Evolutionary conservation across 2,888 invertebrate genomes (phyloP), one percentile per base, ranked within the genome.

Genomic region (Mongoloraphidia duomilia): DNA sequence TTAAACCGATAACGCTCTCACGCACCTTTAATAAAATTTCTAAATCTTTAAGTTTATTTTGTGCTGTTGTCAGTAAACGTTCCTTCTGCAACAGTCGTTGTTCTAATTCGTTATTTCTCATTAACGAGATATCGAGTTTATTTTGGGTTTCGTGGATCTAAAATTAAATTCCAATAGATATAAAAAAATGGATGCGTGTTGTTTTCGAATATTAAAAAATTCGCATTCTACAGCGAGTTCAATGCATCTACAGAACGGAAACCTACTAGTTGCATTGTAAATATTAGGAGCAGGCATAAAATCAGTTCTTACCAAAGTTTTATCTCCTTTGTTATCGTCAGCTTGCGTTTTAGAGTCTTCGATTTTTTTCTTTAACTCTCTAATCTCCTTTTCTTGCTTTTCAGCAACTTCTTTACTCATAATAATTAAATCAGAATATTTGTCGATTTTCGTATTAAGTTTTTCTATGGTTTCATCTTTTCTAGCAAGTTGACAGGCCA

Each of bases 11-110:
- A 54, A 80, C 62, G 56, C 77, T 79, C 54, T 78, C 77, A 9
- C 77, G 70, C 57, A 75, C 74, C 68, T 76, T 76, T 55, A 79
- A 68, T 56, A 77, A 69, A 61, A 75, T 76, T 64, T 75, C 75
- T 70, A 78, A 76, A 58, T 77, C 75, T 56, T 71, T 72, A 61
- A 79, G 71, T 50, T 76, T 72, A 49, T 74, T 74, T 51, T 73
- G 74, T 57, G 78, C 76, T 47, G 75, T 74, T 46, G 77, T 76
- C 9, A 79, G 61, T 51, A 76, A 73, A 48, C 74, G 71, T 36
- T 78, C 75, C 54, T 74, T 77, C 54, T 75, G 72, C 8, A 69
- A 61, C 49, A 80, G 59, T 50, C 61, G 63, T 45, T 61, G 61
- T 49, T 67, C 66, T 50, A 62, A 62, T 17, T 66, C 65, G 48